Evolutionary conservation across 2,888 invertebrate species (phyloP).

Genomic region (Tryphoninae sp.): DNA sequence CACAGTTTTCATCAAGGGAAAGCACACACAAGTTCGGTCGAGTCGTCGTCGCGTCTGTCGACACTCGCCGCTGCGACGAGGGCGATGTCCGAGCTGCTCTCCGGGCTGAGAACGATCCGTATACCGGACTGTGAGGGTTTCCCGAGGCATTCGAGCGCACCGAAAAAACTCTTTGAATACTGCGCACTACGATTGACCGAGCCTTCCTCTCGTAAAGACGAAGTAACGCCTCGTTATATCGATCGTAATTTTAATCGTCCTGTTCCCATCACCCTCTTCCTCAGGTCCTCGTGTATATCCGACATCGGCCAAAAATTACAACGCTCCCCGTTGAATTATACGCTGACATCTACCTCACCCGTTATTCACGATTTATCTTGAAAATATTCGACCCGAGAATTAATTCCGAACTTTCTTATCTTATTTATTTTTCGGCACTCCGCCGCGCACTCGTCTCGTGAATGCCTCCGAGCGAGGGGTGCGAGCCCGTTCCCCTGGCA

Average conservation of each 20-base stretch:
- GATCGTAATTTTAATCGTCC: constrained; percentile 18
- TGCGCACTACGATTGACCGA: too few species aligned
- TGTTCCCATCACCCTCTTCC: background rate
- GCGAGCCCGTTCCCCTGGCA: constrained; percentile 50
- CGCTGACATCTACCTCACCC: constrained; percentile 56
- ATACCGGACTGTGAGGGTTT: background rate
- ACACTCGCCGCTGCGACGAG: constrained; percentile 13
- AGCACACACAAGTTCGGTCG: constrained; percentile 20
- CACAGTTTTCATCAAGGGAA: constrained; percentile 68
- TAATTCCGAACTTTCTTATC: constrained; percentile 71
- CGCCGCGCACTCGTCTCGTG: constrained; percentile 18
- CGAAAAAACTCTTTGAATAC: background rate
- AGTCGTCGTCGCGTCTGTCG: constrained; percentile 30
- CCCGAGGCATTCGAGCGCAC: background rate
- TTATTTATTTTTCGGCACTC: constrained; percentile 68
- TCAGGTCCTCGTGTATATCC: constrained; percentile 4
- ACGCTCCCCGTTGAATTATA: constrained; percentile 19
- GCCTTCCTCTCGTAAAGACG: too few species aligned
- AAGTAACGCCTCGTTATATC: background rate
- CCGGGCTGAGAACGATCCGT: constrained; percentile 9
- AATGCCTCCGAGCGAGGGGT: constrained; percentile 20
- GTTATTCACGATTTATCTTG: constrained; percentile 57
- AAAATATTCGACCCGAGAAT: constrained; percentile 67
- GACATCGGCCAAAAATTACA: constrained; percentile 9
- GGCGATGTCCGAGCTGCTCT: constrained; percentile 3